These are phyloP conservation scores for Syngnathus typhle DNA, from an alignment of 2,113 vertebrate genomes.

Conservation along the genomic window DNA sequence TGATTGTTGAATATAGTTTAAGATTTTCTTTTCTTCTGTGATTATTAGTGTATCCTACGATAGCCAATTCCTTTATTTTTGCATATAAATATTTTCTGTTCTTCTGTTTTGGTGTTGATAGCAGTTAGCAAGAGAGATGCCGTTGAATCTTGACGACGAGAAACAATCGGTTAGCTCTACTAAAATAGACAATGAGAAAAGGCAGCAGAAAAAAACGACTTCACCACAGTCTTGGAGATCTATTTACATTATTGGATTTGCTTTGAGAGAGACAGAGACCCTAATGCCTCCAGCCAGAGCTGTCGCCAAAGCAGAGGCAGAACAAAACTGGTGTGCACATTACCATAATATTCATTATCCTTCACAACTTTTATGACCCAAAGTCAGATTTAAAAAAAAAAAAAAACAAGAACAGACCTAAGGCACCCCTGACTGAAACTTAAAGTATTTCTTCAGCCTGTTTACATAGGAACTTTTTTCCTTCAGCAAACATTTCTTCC, in stretches of 20 bases:
- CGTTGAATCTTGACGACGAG: neutral
- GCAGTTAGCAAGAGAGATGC: neutral
- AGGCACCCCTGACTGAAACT: slow-evolving; percentile 43
- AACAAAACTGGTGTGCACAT: slow-evolving; percentile 23
- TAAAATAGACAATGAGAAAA: neutral
- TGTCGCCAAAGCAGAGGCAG: slow-evolving; percentile 1
- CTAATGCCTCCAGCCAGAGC: neutral
- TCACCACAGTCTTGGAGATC: neutral
- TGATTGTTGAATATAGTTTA: neutral
- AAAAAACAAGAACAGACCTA: slow-evolving; percentile 36
- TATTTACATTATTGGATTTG: neutral
- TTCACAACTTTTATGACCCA: slow-evolving; percentile 30
- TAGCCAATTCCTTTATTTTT: neutral
- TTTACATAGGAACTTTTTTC: slow-evolving; percentile 22
- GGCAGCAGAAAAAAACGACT: neutral
- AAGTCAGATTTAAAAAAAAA: slow-evolving; percentile 32
- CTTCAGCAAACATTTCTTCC: slow-evolving; percentile 36
- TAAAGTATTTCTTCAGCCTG: slow-evolving; percentile 31
- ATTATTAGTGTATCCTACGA: neutral
- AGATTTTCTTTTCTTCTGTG: neutral
- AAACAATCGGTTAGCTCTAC: neutral
- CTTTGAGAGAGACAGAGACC: neutral
- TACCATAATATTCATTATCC: slow-evolving; percentile 45
- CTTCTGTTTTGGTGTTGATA: no score
- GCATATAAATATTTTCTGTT: no score